Evolutionary conservation across 2,888 invertebrate species (phyloP), one percentile per base, ranked within the genome.

Genomic region (Opisthograptis luteolata): DNA sequence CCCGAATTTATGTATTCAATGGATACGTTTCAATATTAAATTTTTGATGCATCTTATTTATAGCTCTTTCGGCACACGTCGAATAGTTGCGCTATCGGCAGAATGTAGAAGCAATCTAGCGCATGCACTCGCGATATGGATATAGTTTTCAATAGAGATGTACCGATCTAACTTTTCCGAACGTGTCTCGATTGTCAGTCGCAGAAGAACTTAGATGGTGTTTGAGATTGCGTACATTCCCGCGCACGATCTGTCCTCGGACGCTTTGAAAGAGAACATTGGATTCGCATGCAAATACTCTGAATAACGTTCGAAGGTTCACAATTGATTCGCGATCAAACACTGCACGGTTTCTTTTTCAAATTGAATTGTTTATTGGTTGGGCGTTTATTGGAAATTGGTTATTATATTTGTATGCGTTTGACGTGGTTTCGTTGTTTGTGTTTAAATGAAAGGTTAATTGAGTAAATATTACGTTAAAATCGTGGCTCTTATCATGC

Each of bases 11-110:
- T 52, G 30, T 17, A 35, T 20, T 22, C 22, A 13, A 39, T 24
- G 35, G 40, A 44, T 15, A 30, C 8, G 35, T 44, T 58, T 52
- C 48, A 41, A 31, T 40, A 42, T 27, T 36, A 37, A 53, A 51
- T 49, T 43, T 55, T 47, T 42, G 44, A 47, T 57, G 56, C 48
- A 50, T 17, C 3, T 47, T 47, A 45, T 50, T 50, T 50, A 58
- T 46, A 46, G 34, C 32, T 35, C 13, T 4, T 22, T 34, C 41
- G 25, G 12, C 27, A 17, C 15, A 30, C 42, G 39, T 44, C 28
- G 19, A 48, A 35, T 51, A 44, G 43, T 43, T 41, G 42, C 48
- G 45, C 48, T 31, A 51, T 55, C 43, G 51, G 35, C 41, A 47
- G 49, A 37, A 39, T 49, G 13, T 35, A 45, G 35, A 57, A 40